These are phyloP conservation scores for Coranthus polyacanthus DNA, from an alignment of 2,797 vertebrate genomes.

Conservation along the genomic window DNA sequence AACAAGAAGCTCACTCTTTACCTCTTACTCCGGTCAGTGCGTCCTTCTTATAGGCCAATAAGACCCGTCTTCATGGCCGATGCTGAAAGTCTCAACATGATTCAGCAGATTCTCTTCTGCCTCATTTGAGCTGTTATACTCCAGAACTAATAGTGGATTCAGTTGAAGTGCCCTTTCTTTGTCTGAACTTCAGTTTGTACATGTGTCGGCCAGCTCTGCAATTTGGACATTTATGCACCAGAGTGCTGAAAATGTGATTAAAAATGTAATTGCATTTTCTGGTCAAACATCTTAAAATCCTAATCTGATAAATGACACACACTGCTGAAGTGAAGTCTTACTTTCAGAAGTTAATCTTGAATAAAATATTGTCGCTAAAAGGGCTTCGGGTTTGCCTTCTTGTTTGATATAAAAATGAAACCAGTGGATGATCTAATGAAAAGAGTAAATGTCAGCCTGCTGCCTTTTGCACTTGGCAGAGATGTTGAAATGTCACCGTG, in stretches of 20 bases:
- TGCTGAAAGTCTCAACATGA: slow-evolving; percentile 33
- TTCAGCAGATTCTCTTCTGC: slow-evolving; percentile 22
- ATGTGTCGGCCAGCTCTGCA: background rate
- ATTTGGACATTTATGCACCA: background rate
- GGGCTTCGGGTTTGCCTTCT: slow-evolving; percentile 19
- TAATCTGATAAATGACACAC: background rate
- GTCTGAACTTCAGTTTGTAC: slow-evolving; percentile 6
- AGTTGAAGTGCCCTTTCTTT: background rate
- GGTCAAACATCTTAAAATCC: background rate
- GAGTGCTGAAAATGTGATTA: background rate
- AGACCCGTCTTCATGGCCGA: too few species aligned
- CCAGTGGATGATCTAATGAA: slow-evolving; percentile 52
- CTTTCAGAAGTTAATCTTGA: slow-evolving; percentile 55
- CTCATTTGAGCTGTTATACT: slow-evolving; percentile 24
- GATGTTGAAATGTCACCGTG: slow-evolving; percentile 70
- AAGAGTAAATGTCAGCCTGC: slow-evolving; percentile 72
- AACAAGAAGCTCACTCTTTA: background rate
- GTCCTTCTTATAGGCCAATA: too few species aligned
- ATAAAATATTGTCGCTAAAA: slow-evolving; percentile 41
- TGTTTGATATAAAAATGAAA: slow-evolving; percentile 48
- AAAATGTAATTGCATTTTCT: background rate
- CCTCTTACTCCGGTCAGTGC: slow-evolving; percentile 3
- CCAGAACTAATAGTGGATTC: background rate
- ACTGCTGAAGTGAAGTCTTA: slow-evolving; percentile 34
- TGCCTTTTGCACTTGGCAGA: slow-evolving; percentile 51